phyloP scores from a whole-genome alignment of 2,797 vertebrate species.

The Bovichtus diacanthus region DNA sequence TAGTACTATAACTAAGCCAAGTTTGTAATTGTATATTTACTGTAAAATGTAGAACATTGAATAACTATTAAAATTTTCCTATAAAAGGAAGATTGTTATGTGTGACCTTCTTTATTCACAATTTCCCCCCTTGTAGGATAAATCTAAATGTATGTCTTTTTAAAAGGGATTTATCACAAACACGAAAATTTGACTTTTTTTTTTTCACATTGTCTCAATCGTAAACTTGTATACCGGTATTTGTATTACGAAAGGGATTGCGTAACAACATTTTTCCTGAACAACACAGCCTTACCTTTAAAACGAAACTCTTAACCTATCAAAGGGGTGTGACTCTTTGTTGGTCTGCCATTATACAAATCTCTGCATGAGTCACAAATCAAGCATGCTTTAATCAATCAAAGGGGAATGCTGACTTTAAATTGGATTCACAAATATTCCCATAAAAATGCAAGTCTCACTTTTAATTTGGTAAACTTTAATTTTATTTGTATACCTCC shows the following conservation, averaged over 20 bases:
- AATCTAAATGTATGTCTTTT: neutral
- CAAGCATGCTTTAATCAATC: neutral
- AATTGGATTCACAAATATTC: neutral
- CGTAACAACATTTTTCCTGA: too few relatives aligned
- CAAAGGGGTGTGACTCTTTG: neutral
- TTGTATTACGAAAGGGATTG: rapidly evolving
- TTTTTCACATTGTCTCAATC: too few relatives aligned
- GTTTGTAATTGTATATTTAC: slow-evolving; percentile 99
- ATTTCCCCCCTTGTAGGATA: neutral
- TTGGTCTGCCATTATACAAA: neutral
- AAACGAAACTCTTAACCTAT: neutral
- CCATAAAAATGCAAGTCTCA: neutral
- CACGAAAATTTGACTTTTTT: too few relatives aligned
- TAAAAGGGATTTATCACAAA: neutral
- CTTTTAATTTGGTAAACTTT: neutral
- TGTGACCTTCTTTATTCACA: neutral
- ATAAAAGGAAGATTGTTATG: slow-evolving; percentile 83
- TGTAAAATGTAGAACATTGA: slow-evolving; percentile 99
- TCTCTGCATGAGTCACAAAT: neutral
- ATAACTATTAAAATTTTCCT: slow-evolving; percentile 99
- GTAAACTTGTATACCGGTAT: too few relatives aligned
- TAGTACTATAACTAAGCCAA: slow-evolving; percentile 98
- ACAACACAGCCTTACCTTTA: neutral
- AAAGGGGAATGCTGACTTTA: neutral
- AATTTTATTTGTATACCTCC: neutral